Evolutionary conservation across 2,797 vertebrate genomes (phyloP), one percentile per base, ranked within the genome.

Genomic region (Xiphophorus birchmanni): DNA sequence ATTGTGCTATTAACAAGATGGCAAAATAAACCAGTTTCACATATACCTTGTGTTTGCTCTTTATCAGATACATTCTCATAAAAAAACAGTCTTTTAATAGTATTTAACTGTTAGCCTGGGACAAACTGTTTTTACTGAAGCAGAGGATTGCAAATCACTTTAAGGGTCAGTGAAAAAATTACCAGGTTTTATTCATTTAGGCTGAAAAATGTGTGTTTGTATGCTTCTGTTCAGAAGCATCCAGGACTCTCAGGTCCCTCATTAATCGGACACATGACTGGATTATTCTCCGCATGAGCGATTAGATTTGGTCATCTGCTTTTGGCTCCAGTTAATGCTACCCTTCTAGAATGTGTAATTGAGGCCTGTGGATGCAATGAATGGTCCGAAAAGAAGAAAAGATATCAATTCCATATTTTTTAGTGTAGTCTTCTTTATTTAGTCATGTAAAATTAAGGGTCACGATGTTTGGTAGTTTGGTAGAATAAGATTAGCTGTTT

Each of bases 191-290:
- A 82, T 88, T 86, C 77, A 73, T 88, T 88, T 76, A 79, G 69
- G 37, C 75, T 80, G 73, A 44, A 67, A 77, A 72, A 10, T 86
- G 76, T 69, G 2, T 73, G n/a, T 65, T 54, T 83, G 80, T 80
- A 52, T 85, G 84, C 48, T 74, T 56, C 63, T 82, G 47, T 67
- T 65, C 3, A 52, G 58, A 73, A 77, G 88, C 83, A 90, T 91
- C 84, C 84, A 87, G 79, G 80, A 88, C 85, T 87, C 82, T 63
- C 84, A 90, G 91, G 91, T 90, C 89, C 42, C 90, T 90, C 88
- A 90, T 93, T 93, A 95, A 84, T 74, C 72, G 76, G 72, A 81
- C 92, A 74, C 91, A 92, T 95, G 93, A 94, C 90, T 84, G 80
- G 89, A 90, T 93, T 90, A 90, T 86, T 91, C 76, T 88, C 78